Evolutionary conservation across 1,140 invertebrate genomes (phyloP).

Genomic region (Helicoverpa zea): DNA sequence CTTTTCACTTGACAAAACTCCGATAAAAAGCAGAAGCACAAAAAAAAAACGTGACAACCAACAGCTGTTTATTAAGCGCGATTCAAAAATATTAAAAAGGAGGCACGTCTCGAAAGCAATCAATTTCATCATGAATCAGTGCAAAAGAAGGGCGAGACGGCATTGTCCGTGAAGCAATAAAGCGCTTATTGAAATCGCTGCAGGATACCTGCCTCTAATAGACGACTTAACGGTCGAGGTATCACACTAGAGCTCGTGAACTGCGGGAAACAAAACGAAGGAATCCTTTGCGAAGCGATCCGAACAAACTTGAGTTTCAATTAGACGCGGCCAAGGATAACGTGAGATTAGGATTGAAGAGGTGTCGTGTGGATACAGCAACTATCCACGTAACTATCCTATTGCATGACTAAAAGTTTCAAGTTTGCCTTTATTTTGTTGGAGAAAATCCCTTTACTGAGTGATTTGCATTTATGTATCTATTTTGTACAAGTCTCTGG

Average conservation of each 20-base stretch:
- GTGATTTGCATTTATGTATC: too few species aligned
- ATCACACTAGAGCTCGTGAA: slow-evolving; percentile 28
- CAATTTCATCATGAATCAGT: slow-evolving; percentile 9
- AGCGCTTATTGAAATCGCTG: slow-evolving; percentile 44
- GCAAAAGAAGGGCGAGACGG: background rate
- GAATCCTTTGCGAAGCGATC: slow-evolving; percentile 33
- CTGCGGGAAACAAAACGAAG: slow-evolving; percentile 21
- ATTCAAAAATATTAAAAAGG: slow-evolving; percentile 24
- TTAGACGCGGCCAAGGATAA: slow-evolving; percentile 15
- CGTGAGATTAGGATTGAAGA: slow-evolving; percentile 19
- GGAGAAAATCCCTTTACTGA: too few species aligned
- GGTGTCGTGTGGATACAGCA: background rate
- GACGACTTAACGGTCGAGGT: slow-evolving; percentile 30
- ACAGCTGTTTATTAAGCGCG: background rate
- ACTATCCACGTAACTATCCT: too few species aligned
- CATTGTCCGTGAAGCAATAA: slow-evolving; percentile 39
- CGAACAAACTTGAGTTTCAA: slow-evolving; percentile 42
- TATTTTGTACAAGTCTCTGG: too few species aligned
- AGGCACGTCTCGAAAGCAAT: slow-evolving; percentile 13
- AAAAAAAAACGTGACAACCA: background rate
- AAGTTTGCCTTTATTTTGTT: too few species aligned
- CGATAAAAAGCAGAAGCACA: background rate
- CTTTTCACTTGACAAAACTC: too few species aligned
- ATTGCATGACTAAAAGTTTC: too few species aligned
- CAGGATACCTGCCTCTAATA: slow-evolving; percentile 42